Percentiles rank a stretch among this genome's conserved stretches.
Conservation (phyloP, 2,797 vertebrate genomes). For the Buphagus erythrorhynchus region DNA sequence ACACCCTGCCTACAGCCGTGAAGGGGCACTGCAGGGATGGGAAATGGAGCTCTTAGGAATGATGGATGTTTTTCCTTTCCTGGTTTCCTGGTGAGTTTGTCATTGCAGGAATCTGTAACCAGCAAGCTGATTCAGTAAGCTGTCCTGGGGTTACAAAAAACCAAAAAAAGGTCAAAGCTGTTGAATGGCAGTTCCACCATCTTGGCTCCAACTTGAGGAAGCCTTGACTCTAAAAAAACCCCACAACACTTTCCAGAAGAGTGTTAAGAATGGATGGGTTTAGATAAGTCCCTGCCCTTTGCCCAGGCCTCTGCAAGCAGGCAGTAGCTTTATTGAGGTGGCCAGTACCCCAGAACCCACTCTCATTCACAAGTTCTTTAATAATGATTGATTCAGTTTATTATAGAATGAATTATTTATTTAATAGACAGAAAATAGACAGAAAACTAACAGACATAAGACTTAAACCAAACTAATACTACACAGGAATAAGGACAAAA, state of each 20-base stretch:
- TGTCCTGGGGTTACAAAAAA: no score
- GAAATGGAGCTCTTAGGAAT: background rate
- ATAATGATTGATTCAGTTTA: background rate
- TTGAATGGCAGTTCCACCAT: background rate
- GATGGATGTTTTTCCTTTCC: accelerated
- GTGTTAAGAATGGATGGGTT: background rate
- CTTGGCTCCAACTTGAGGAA: background rate
- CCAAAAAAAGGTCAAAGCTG: background rate
- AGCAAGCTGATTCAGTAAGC: background rate
- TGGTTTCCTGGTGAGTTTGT: background rate
- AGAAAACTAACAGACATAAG: background rate
- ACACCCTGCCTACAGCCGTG: background rate
- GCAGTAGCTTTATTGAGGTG: background rate
- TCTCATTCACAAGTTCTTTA: background rate
- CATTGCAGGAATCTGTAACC: background rate
- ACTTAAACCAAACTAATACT: background rate
- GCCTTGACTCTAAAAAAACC: background rate
- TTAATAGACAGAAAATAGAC: background rate
- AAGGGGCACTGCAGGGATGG: background rate
- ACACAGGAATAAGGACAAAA: background rate
- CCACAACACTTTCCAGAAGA: background rate
- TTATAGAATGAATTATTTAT: background rate
- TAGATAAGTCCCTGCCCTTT: background rate
- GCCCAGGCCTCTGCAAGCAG: background rate
- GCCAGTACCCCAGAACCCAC: background rate